These are phyloP conservation scores for Aradophagus sp. DNA, from an alignment of 1,140 invertebrate species.

Conservation along the genomic window DNA sequence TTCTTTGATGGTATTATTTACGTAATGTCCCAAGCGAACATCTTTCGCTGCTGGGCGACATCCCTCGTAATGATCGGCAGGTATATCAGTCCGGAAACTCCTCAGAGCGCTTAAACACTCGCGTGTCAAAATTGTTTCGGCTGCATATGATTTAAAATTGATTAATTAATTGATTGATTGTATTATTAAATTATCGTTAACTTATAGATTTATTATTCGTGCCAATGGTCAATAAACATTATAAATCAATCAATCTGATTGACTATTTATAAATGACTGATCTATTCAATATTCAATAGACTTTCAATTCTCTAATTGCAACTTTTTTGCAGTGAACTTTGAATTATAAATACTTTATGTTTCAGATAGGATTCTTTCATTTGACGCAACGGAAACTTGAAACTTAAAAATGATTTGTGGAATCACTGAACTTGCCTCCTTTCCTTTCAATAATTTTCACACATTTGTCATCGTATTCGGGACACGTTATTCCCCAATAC, in stretches of 20 bases:
- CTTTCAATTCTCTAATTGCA: no score
- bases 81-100: constrained; percentile 87
- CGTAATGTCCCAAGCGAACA: constrained; percentile 87
- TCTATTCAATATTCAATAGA: no score
- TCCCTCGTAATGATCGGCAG: constrained; percentile 93
- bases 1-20: constrained; percentile 90
- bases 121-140: constrained; percentile 85
- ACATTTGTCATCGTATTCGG: constrained; percentile 89
- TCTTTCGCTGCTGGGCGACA: constrained; percentile 87
- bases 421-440: constrained; percentile 80
- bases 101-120: constrained; percentile 88
- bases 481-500: constrained; percentile 84
- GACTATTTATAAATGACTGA: no score
- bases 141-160: constrained; percentile 74
- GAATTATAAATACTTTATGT: no score
- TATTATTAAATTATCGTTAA: background rate
- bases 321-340: no score
- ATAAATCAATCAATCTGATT: no score
- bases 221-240: no score
- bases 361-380: no score
- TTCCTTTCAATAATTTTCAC: constrained; percentile 92
- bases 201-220: no score
- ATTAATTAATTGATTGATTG: no score
- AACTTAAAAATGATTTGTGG: background rate
- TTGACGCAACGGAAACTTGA: no score